Conservation (phyloP, 2,888 invertebrate species). For the Ditula angustiorana region DNA sequence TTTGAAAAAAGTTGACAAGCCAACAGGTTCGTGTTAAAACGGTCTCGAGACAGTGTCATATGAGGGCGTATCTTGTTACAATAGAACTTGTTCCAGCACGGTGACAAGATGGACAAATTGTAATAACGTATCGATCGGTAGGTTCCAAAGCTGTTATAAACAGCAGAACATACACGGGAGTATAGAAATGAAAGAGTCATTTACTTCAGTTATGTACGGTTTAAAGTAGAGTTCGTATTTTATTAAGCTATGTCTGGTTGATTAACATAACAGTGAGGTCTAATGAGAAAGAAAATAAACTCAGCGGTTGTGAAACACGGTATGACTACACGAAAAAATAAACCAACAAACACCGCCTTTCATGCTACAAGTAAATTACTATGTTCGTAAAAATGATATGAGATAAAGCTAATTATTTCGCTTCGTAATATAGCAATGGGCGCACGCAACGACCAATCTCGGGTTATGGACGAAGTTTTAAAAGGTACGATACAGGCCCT, state of each 20-base stretch:
- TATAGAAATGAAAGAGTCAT: neutral
- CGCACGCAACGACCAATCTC: slow-evolving; percentile 77
- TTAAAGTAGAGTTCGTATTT: neutral
- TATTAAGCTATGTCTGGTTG: neutral
- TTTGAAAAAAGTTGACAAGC: slow-evolving; percentile 63
- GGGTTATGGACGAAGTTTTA: slow-evolving; percentile 71
- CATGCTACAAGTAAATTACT: slow-evolving; percentile 72
- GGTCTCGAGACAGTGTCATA: slow-evolving; percentile 44
- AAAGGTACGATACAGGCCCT: slow-evolving; percentile 71
- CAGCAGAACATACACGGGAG: neutral
- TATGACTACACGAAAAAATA: slow-evolving; percentile 46
- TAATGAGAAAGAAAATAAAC: slow-evolving; percentile 15
- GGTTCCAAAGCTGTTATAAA: neutral
- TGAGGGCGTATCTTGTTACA: slow-evolving; percentile 32
- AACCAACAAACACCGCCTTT: slow-evolving; percentile 62
- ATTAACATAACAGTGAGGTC: neutral
- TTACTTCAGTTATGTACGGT: neutral
- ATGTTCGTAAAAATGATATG: slow-evolving; percentile 72
- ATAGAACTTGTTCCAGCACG: slow-evolving; percentile 20
- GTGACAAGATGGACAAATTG: slow-evolving; percentile 23
- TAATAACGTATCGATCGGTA: slow-evolving; percentile 9
- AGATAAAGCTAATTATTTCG: slow-evolving; percentile 78
- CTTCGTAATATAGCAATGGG: slow-evolving; percentile 71
- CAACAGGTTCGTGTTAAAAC: slow-evolving; percentile 73
- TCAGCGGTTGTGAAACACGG: slow-evolving; percentile 26